These are phyloP conservation scores for Onychostruthus taczanowskii DNA, from an alignment of 2,113 vertebrate species.

Conservation along the genomic window DNA sequence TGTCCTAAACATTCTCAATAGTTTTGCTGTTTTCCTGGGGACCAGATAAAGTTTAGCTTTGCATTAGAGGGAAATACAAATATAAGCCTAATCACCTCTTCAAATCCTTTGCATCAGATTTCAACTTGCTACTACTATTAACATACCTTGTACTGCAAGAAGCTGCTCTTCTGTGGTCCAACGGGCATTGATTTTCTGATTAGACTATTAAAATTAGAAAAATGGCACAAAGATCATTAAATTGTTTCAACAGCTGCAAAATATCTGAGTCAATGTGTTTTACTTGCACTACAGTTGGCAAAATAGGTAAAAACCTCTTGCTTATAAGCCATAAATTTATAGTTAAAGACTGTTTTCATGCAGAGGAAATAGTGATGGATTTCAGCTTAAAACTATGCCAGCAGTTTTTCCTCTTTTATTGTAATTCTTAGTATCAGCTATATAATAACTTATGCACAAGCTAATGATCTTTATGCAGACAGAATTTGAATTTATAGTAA, in stretches of 20 bases:
- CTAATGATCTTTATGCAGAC: conserved; percentile 17
- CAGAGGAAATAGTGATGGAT: neutral
- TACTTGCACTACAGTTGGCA: neutral
- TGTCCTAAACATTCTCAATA: neutral
- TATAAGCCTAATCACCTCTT: neutral
- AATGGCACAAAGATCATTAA: conserved; percentile 73
- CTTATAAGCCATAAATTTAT: neutral
- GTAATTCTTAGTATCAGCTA: neutral
- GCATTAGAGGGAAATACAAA: neutral
- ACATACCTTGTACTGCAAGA: conserved; percentile 96
- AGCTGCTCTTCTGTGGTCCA: conserved; percentile 99
- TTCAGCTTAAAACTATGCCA: neutral
- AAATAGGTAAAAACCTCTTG: neutral
- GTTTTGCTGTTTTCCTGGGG: neutral
- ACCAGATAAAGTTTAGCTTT: neutral
- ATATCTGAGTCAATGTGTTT: neutral
- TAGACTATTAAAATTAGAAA: conserved; percentile 84
- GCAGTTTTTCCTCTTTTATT: neutral
- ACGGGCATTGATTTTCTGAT: conserved; percentile 98
- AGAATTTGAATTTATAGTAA: neutral
- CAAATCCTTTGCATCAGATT: neutral
- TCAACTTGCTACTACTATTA: conserved; percentile 47
- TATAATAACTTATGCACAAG: neutral
- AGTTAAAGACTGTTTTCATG: neutral
- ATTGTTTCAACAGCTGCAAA: neutral